Conservation (phyloP, 37 sponge, comb jelly and placozoan species). For the Aplysina aerophoba region DNA sequence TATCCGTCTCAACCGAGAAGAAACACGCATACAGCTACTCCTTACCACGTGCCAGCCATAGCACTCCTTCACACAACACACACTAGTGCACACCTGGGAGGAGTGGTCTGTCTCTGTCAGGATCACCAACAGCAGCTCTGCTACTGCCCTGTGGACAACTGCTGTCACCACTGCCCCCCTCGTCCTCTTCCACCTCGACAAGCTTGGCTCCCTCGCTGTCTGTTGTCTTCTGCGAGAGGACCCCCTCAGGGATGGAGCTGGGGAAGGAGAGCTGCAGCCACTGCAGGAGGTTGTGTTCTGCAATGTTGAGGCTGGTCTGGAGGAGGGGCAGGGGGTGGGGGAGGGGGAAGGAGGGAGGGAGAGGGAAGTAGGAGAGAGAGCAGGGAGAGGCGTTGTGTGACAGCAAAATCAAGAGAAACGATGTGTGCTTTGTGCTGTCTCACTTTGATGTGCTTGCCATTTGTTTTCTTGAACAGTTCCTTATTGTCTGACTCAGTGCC, state of each 20-base stretch:
- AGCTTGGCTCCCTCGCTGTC: not conserved
- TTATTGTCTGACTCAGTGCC: constrained; percentile 72
- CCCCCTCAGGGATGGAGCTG: constrained; percentile 5
- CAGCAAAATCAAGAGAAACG: no score
- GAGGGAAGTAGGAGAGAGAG: no score
- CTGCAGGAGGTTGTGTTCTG: constrained; percentile 59
- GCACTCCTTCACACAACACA: no score
- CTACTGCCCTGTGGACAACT: not conserved
- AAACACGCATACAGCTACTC: no score
- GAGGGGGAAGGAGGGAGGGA: no score
- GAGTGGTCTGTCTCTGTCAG: not conserved
- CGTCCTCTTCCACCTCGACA: constrained; percentile 44
- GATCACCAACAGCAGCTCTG: not conserved
- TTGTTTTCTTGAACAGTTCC: constrained; percentile 62
- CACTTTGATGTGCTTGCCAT: constrained; percentile 47
- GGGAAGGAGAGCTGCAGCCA: constrained; percentile 40
- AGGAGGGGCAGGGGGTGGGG: not conserved
- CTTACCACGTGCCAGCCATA: no score
- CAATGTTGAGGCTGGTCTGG: constrained; percentile 47
- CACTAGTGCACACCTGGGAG: not conserved
- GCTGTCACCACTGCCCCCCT: not conserved
- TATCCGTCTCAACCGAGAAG: no score
- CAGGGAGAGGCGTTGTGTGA: no score
- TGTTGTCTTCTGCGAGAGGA: not conserved
- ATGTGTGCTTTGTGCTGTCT: not conserved